Evolutionary conservation across 2,888 invertebrate genomes (phyloP), one percentile per base, ranked within the genome.

Genomic region (Mantis religiosa): DNA sequence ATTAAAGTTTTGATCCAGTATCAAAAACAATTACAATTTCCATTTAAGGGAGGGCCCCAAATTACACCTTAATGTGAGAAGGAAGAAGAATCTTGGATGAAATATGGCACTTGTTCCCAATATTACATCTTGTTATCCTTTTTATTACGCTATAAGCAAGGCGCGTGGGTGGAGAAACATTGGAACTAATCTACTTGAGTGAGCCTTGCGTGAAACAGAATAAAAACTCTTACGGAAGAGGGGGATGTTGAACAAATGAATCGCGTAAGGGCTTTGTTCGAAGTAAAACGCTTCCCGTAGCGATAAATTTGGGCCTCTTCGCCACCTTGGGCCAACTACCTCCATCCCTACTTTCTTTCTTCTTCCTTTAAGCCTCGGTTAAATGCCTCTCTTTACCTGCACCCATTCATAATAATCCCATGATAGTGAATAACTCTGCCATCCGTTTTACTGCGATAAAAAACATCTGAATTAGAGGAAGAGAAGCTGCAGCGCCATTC

Each of bases 171-270:
- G 54, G 54, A 15, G 54, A 71, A 71, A 71, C 54, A 71, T 71
- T 25, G 20, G 54, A 71, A 71, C 54, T 71, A 71, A 71, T 71
- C 54, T 71, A 71, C 54, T 71, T 71, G 54, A 71, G 54, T 71
- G 54, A 71, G 54, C 20, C 54, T 15, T 71, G 54, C 54, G 27
- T 20, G 84, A 84, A 34, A 47, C 84, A 30, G 34, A 27, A 25
- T 20, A 30, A 27, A n/a, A 84, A 84, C n/a, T n/a, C 34, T 27
- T 9, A 47, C 6, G 12, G 85, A 85, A 54, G 41, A 27, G 28
- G 83, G 34, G 47, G 85, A 85, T 25, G 41, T n/a, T 27, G 84
- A 85, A 85, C 85, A 47, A 85, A 85, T 85, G 85, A 85, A 85
- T 85, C 47, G 85, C 85, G 12, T 25, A 25, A 12, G 54, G 54